These are phyloP conservation scores for Myopa testacea DNA, from an alignment of 2,888 invertebrate species.

Conservation along the genomic window DNA sequence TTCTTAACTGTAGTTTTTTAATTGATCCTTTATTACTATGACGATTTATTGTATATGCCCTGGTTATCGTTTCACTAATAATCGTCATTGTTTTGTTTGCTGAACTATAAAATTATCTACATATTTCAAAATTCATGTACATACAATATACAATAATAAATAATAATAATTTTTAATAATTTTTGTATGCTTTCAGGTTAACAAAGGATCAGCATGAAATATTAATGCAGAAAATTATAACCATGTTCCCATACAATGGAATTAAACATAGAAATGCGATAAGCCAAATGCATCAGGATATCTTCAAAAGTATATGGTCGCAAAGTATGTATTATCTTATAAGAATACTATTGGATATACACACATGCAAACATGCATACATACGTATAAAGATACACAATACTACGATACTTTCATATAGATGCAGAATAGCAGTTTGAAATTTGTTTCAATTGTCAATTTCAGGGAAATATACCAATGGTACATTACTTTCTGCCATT, in stretches of 20 bases:
- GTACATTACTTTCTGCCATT: conserved; percentile 58
- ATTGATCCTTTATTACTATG: no score
- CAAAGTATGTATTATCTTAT: conserved; percentile 56
- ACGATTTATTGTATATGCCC: no score
- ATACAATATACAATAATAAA: no score
- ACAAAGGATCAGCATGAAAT: conserved; percentile 49
- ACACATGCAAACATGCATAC: background rate
- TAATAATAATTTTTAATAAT: no score
- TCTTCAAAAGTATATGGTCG: conserved; percentile 58
- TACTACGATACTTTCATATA: background rate
- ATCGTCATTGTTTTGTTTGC: no score
- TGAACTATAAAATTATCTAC: no score
- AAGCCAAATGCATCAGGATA: conserved; percentile 46
- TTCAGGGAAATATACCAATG: conserved; percentile 62
- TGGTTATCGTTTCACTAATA: no score
- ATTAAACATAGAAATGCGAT: conserved; percentile 35
- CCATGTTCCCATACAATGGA: conserved; percentile 49
- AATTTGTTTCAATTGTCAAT: background rate
- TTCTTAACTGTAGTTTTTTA: no score
- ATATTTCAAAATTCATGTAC: no score
- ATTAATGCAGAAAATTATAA: conserved; percentile 51
- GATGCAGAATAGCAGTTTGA: no score
- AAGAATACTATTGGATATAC: background rate
- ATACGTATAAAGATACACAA: background rate
- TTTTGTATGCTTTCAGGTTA: conserved; percentile 48